Evolutionary conservation across 2,113 vertebrate species (phyloP).

Genomic region (Pandion haliaetus): DNA sequence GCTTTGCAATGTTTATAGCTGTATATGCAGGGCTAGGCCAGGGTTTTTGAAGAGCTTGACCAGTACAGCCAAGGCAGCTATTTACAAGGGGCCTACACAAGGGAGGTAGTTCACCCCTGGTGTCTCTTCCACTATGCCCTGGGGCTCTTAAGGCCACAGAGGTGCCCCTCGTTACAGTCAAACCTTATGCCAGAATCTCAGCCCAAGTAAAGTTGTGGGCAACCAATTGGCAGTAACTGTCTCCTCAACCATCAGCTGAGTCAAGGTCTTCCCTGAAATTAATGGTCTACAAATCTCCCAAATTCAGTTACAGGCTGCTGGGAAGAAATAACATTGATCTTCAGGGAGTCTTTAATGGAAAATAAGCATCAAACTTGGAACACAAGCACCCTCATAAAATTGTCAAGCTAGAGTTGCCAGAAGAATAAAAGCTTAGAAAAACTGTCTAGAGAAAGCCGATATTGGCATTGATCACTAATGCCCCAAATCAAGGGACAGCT

Average conservation of each 20-base stretch:
- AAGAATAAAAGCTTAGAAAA: not conserved
- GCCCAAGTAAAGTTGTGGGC: not conserved
- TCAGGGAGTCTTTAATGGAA: not conserved
- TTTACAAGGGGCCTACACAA: not conserved
- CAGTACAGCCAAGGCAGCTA: accelerated
- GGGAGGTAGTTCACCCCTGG: not conserved
- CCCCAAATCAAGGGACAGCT: not conserved
- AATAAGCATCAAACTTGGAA: not conserved
- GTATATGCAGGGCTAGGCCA: not conserved
- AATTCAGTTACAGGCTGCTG: not conserved
- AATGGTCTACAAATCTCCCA: not conserved
- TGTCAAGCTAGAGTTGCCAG: not conserved
- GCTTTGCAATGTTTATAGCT: not conserved
- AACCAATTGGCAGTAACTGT: not conserved
- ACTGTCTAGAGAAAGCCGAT: not conserved
- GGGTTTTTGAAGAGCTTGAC: not conserved
- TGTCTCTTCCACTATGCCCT: not conserved
- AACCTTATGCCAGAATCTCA: not conserved
- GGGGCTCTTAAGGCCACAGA: not conserved
- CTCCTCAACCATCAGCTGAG: not conserved
- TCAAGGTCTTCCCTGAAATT: not conserved
- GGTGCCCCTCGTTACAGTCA: not conserved
- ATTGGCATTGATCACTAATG: not conserved
- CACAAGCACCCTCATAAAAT: not conserved
- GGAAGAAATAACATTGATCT: not conserved